Percentiles rank a stretch among this genome's conserved stretches.
These are phyloP conservation scores for Heliconius sara DNA, from an alignment of 2,888 invertebrate genomes.

Conservation along the genomic window DNA sequence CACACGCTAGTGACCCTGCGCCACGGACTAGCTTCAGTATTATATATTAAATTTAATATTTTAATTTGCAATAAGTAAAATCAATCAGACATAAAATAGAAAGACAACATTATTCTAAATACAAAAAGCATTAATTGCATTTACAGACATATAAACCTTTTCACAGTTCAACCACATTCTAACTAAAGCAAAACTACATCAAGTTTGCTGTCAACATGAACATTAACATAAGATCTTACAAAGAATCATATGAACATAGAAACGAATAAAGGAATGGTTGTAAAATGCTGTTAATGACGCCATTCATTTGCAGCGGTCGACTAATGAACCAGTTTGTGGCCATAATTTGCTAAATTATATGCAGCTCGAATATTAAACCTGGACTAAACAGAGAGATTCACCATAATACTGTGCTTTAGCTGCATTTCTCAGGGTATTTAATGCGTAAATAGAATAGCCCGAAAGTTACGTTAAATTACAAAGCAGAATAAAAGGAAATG, in stretches of 20 bases:
- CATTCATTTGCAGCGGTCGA: conserved; percentile 53
- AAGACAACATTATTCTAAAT: not conserved
- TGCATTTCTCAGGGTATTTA: conserved; percentile 32
- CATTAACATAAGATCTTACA: not conserved
- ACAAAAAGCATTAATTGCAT: not conserved
- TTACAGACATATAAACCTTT: not conserved
- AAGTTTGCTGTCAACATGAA: not conserved
- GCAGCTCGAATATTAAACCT: conserved; percentile 55
- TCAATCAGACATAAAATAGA: not conserved
- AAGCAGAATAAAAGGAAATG: not conserved
- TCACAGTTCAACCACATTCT: not conserved
- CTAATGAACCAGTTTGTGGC: conserved; percentile 56
- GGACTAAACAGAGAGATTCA: conserved; percentile 46
- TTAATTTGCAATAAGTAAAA: no score
- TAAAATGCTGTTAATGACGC: conserved; percentile 51
- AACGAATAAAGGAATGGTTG: conserved; percentile 23
- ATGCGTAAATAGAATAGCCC: not conserved
- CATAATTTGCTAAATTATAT: conserved; percentile 60
- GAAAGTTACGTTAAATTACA: not conserved
- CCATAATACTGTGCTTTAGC: conserved; percentile 18
- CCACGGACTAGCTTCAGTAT: no score
- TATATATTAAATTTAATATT: no score
- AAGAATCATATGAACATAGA: not conserved
- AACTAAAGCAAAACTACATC: not conserved
- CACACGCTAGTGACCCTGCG: no score